Evolutionary conservation across 2,888 invertebrate genomes (phyloP).

Genomic region (Sinhomidia bicolor): DNA sequence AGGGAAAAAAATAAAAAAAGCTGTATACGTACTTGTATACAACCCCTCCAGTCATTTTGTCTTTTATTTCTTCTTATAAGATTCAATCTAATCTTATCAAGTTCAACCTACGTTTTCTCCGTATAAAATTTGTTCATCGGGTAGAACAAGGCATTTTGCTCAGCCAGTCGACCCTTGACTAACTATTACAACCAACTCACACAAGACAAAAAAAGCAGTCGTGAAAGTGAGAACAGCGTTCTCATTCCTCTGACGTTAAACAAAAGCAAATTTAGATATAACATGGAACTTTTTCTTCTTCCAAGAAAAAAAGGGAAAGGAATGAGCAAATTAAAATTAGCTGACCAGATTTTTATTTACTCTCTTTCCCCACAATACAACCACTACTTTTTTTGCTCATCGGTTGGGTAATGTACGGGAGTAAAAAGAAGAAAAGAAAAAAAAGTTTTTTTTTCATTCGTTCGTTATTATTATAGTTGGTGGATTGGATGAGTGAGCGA

Average conservation of each 20-base stretch:
- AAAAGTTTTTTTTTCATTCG: slow-evolving; percentile 17
- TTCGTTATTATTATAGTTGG: not conserved
- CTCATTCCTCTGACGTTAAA: not conserved
- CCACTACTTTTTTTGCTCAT: not conserved
- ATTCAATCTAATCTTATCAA: slow-evolving; percentile 50
- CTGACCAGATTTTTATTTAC: slow-evolving; percentile 48
- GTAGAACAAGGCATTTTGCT: not conserved
- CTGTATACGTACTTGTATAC: no score
- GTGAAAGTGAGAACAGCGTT: slow-evolving; percentile 41
- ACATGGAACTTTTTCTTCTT: not conserved
- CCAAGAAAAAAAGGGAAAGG: not conserved
- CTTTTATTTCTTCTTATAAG: not conserved
- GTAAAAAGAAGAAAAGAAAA: no score
- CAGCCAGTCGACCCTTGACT: not conserved
- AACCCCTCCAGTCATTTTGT: not conserved
- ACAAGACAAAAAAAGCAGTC: slow-evolving; percentile 9
- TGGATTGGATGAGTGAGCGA: not conserved
- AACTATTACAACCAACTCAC: no score
- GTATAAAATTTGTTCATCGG: not conserved
- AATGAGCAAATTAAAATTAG: slow-evolving; percentile 44
- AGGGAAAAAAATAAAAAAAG: no score
- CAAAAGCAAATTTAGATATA: not conserved
- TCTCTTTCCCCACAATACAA: not conserved
- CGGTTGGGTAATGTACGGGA: not conserved
- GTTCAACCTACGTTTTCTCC: slow-evolving; percentile 23